phyloP scores from a whole-genome alignment of 2,888 invertebrate species.

The Erebia epiphron region DNA sequence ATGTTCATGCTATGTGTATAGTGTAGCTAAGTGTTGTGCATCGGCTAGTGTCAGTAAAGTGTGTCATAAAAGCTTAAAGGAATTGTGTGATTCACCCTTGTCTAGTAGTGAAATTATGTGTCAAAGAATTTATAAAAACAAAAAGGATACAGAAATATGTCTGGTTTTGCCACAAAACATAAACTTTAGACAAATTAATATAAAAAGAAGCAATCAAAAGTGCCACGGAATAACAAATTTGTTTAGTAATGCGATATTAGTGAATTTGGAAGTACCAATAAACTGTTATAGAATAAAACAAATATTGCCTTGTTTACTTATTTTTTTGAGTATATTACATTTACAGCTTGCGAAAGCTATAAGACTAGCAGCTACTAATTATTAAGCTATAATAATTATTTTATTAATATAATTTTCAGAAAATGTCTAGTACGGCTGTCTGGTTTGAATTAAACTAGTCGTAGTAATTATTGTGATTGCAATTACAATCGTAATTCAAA shows the following conservation, averaged over 20 bases:
- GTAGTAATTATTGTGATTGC: background rate
- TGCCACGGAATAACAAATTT: constrained; percentile 2
- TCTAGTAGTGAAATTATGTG: background rate
- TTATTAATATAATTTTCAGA: background rate
- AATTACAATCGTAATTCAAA: background rate
- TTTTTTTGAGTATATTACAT: background rate
- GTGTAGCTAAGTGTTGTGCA: constrained; percentile 16
- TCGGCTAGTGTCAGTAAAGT: constrained; percentile 12
- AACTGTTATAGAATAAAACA: constrained; percentile 2
- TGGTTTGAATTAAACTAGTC: constrained; percentile 10
- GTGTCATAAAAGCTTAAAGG: constrained; percentile 12
- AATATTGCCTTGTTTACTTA: background rate
- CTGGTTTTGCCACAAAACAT: background rate
- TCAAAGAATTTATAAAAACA: background rate
- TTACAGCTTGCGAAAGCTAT: background rate
- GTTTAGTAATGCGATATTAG: background rate
- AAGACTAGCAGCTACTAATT: constrained; percentile 6
- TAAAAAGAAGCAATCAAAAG: background rate
- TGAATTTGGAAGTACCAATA: background rate
- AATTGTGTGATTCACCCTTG: constrained; percentile 4
- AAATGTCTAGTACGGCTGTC: background rate
- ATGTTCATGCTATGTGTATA: background rate
- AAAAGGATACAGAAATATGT: background rate
- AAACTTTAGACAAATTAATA: background rate
- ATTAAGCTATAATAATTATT: constrained; percentile 1